Percentiles rank a stretch among this genome's conserved stretches.
Evolutionary conservation across 2,888 invertebrate genomes (phyloP).

Genomic region (Tetheella fluctuosa): DNA sequence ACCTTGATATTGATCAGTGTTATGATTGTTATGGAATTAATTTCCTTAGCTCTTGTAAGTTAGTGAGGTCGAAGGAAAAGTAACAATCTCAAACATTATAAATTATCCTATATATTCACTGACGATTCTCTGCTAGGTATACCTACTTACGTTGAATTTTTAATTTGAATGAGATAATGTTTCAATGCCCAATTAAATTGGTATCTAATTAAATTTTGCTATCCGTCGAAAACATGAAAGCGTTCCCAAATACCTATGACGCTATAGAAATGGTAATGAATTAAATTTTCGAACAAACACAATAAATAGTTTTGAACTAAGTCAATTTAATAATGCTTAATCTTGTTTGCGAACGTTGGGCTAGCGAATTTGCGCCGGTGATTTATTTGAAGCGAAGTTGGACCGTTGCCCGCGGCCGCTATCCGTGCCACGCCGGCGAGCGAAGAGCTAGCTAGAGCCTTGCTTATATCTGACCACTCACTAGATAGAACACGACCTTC

Average conservation of each 20-base stretch:
- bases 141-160: too few relatives aligned
- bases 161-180: too few relatives aligned
- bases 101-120: too few relatives aligned
- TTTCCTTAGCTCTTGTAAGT: too few relatives aligned
- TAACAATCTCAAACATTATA: too few relatives aligned
- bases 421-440: not conserved
- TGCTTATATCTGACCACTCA: constrained; percentile 28
- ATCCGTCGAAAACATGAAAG: not conserved
- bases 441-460: constrained; percentile 35
- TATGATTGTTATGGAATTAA: too few relatives aligned
- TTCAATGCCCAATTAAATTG: too few relatives aligned
- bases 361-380: constrained; percentile 62
- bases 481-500: constrained; percentile 17
- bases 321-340: constrained; percentile 69
- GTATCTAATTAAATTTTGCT: too few relatives aligned
- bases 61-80: too few relatives aligned
- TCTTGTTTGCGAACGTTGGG: constrained; percentile 64
- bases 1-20: too few relatives aligned
- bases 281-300: constrained; percentile 8
- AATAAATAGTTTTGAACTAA: constrained; percentile 41
- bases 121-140: too few relatives aligned
- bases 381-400: constrained; percentile 70
- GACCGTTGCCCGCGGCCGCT: constrained; percentile 61
- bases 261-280: not conserved
- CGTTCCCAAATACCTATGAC: not conserved